phyloP scores from a whole-genome alignment of 2,113 vertebrate genomes.

The Zapus hudsonius region DNA sequence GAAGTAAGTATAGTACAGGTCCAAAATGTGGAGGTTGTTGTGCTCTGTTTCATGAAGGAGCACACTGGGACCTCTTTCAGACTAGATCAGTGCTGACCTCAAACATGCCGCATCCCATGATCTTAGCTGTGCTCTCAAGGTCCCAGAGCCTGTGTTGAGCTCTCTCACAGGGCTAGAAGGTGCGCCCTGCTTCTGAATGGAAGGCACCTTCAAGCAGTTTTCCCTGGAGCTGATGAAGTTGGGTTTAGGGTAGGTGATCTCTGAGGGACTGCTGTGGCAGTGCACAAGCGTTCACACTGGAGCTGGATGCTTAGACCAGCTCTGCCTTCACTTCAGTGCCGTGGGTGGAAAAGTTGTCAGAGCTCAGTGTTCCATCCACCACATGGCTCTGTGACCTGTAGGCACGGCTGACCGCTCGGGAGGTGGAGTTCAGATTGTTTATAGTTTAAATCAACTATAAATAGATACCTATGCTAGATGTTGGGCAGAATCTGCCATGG shows the following conservation, averaged over 20 bases:
- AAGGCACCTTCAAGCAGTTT: not conserved
- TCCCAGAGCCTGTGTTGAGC: not conserved
- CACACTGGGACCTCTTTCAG: not conserved
- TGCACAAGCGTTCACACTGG: not conserved
- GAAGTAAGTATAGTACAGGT: not conserved
- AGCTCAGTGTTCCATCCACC: not conserved
- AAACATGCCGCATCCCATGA: not conserved
- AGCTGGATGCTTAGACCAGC: not conserved
- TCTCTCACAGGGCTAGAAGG: not conserved
- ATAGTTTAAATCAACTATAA: not conserved
- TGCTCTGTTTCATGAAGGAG: slow-evolving; percentile 34
- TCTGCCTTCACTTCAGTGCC: not conserved
- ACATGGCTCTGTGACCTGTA: not conserved
- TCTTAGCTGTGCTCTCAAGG: not conserved
- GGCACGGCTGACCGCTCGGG: not conserved
- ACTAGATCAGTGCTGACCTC: not conserved
- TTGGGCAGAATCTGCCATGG: not conserved
- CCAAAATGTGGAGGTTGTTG: slow-evolving; percentile 11
- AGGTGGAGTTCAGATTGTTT: not conserved
- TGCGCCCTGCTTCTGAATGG: not conserved
- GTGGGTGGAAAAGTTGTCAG: not conserved
- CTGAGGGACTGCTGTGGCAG: not conserved
- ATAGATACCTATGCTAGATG: not conserved
- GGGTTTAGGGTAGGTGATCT: not conserved
- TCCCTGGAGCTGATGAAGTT: not conserved